Evolutionary conservation across 1,140 invertebrate species (phyloP).

Genomic region (Teleopsis dalmanni): DNA sequence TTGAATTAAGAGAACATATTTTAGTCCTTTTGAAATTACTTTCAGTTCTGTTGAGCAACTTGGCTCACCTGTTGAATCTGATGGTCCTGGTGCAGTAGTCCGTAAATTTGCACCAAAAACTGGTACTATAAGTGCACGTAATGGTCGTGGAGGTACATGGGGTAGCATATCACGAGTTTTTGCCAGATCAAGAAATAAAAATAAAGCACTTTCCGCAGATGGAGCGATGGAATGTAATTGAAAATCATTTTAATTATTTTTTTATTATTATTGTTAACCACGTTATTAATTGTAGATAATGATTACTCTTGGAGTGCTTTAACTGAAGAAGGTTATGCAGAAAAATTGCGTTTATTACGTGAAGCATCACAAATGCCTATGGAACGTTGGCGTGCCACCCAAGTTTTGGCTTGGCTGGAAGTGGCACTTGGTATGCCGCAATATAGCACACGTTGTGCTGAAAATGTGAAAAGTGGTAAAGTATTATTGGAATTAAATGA

Average conservation of each 20-base stretch:
- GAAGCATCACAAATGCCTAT: conserved; percentile 83
- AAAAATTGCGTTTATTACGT: conserved; percentile 69
- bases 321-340: conserved; percentile 74
- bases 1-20: background rate
- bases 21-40: too few relatives aligned
- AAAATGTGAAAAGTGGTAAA: conserved; percentile 92
- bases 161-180: conserved; percentile 79
- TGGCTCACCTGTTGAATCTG: conserved; percentile 48
- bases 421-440: conserved; percentile 89
- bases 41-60: conserved; percentile 62
- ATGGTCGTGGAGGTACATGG: conserved; percentile 58
- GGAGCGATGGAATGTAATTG: conserved; percentile 41
- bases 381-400: conserved; percentile 83
- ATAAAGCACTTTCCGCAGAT: conserved; percentile 51
- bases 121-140: conserved; percentile 44
- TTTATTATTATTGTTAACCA: background rate
- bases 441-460: conserved; percentile 78
- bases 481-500: conserved; percentile 85
- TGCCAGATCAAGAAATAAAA: conserved; percentile 72
- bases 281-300: conserved; percentile 14
- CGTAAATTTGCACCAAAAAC: conserved; percentile 43
- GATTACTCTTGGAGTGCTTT: conserved; percentile 64
- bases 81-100: conserved; percentile 46
- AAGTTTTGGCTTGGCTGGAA: conserved; percentile 89
- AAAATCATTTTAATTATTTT: background rate